Base-by-base conservation (phyloP, 2,797 vertebrate genomes). In the Molossus alvarezi region DNA sequence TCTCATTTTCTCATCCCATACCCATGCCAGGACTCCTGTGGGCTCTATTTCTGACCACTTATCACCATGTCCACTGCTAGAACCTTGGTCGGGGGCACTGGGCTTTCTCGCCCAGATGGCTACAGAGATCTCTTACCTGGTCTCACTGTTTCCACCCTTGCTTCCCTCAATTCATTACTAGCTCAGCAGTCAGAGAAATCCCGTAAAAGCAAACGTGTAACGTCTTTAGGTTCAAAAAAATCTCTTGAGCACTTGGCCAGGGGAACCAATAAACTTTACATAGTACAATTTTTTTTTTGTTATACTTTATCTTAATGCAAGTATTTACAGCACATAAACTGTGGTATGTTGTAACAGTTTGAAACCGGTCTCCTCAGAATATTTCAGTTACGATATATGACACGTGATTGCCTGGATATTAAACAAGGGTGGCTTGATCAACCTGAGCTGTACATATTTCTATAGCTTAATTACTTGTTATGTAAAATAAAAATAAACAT, bases 401-500 rank as follows among this genome's bases (percentile, higher is more conserved):
- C 4, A 8, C 0, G 5, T 20, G 20, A 60, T 58, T 60, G 29
- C 81, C 72, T 88, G 33, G 14, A 64, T 72, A 92, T 82, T 75
- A 73, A 77, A 58, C 57, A 67, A 64, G 14, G 6, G 18, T 41
- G 33, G 11, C 20, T 84, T 92, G 57, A 86, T 77, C 18, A 88
- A 33, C 17, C 12, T 82, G 67, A 60, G 41, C 51, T 51, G 25
- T 71, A 81, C 81, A 65, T 88, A 95, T 77, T 79, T 95, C 33
- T 83, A 75, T 15, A 79, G 45, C 15, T 58, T 84, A 60, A 58
- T 37, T 87, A 80, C 9, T 85, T 75, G 53, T 80, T 93, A 33
- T 77, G 91, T 93, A 80, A 94, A 69, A 71, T 75, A 82, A 93
- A 94, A 75, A 57, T 11, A 93, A 91, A 82, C 18, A 86, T 37